A percentile compares a stretch with the other conserved stretches of the same genome.
Conservation (phyloP, 1,140 invertebrate genomes). For the Aphis gossypii region DNA sequence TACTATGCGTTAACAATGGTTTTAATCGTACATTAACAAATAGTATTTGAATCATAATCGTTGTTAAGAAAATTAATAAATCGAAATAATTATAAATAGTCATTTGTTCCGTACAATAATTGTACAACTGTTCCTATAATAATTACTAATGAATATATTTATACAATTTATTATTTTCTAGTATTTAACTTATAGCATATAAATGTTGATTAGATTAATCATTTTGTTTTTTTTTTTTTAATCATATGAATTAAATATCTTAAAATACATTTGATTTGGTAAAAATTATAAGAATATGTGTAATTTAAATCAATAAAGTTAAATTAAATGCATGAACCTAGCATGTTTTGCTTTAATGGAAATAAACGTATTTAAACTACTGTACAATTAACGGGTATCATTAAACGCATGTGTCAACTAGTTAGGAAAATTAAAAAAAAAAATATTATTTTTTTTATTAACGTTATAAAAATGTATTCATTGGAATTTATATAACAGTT, state of each 20-base stretch:
- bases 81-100: background rate
- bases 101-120: background rate
- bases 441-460: background rate
- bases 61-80: background rate
- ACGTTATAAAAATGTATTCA: background rate
- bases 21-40: background rate
- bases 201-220: background rate
- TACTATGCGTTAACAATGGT: background rate
- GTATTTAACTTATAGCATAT: background rate
- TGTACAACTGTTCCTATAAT: background rate
- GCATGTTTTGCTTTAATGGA: background rate
- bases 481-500: background rate
- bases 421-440: background rate
- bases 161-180: background rate
- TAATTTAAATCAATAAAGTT: background rate
- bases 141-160: background rate
- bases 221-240: background rate
- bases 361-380: background rate
- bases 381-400: background rate
- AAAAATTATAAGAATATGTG: background rate
- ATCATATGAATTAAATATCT: background rate
- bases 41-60: background rate
- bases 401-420: background rate
- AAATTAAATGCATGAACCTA: background rate
- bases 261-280: background rate